Conservation (phyloP, 2,113 vertebrate genomes). For the Lophochroa leadbeateri region DNA sequence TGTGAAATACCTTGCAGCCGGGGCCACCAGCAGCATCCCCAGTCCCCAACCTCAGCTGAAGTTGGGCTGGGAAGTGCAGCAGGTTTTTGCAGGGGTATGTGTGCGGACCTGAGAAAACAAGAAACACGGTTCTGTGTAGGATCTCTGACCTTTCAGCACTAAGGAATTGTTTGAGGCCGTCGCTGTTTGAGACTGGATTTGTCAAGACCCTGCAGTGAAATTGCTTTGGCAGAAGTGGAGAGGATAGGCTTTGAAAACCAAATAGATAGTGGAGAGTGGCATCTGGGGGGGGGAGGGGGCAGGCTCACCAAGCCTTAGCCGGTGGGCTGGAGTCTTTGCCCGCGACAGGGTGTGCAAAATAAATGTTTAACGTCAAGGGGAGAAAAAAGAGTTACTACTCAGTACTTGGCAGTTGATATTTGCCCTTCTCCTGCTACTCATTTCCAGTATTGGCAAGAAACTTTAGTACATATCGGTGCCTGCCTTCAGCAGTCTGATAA, state of each 20-base stretch:
- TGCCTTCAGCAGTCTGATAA: constrained; percentile 62
- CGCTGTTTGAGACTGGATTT: constrained; percentile 59
- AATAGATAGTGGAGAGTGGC: constrained; percentile 58
- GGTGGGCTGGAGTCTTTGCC: constrained; percentile 52
- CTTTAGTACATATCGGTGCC: constrained; percentile 63
- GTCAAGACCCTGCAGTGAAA: constrained; percentile 65
- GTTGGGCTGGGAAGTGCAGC: neutral
- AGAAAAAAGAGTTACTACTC: constrained; percentile 31
- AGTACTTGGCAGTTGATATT: constrained; percentile 29
- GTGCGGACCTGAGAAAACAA: neutral
- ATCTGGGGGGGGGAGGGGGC: constrained; percentile 29
- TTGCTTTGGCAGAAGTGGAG: constrained; percentile 68
- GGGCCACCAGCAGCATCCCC: neutral
- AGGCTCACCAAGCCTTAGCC: neutral
- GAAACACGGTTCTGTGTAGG: neutral
- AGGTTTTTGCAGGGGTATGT: rapidly evolving
- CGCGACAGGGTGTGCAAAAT: constrained; percentile 38
- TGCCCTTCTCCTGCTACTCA: neutral
- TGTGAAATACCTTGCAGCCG: neutral
- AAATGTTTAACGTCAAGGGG: constrained; percentile 53
- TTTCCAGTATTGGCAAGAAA: constrained; percentile 58
- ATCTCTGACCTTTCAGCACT: constrained; percentile 56
- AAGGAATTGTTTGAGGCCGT: constrained; percentile 60
- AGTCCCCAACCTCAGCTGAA: neutral
- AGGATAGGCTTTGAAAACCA: constrained; percentile 68